Evolutionary conservation across 2,113 vertebrate genomes (phyloP).

Genomic region (Lagenorhynchus albirostris): DNA sequence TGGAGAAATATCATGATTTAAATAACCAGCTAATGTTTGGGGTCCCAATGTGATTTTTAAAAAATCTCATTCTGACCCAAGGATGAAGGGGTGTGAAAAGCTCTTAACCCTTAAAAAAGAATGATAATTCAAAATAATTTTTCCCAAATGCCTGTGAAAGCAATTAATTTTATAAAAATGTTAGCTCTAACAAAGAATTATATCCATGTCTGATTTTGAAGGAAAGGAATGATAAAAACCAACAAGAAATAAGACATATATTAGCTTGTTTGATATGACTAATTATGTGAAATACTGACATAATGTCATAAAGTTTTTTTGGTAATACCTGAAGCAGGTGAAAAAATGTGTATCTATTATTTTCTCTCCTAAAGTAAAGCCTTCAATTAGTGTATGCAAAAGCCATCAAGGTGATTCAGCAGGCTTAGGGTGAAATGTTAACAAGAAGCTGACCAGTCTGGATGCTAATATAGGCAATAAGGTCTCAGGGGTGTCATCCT

Average conservation of each 20-base stretch:
- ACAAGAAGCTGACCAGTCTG: conserved; percentile 6
- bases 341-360: conserved; percentile 25
- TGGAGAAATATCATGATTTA: background rate
- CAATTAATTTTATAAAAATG: background rate
- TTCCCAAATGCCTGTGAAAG: background rate
- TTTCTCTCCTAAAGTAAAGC: conserved; percentile 42
- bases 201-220: background rate
- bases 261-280: conserved; percentile 24
- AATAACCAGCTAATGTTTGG: conserved; percentile 8
- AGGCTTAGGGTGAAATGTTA: conserved; percentile 57
- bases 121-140: background rate
- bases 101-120: background rate
- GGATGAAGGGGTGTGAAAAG: background rate
- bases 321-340: background rate
- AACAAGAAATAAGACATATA: background rate
- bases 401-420: conserved; percentile 14
- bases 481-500: background rate
- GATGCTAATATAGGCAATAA: background rate
- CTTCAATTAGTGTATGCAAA: conserved; percentile 39
- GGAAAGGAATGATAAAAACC: background rate
- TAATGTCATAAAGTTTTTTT: background rate
- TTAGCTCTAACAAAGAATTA: background rate
- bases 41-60: background rate
- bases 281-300: conserved; percentile 15
- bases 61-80: background rate